These are phyloP conservation scores for Phrynocephalus forsythii DNA, from an alignment of 2,797 vertebrate species.

Conservation along the genomic window DNA sequence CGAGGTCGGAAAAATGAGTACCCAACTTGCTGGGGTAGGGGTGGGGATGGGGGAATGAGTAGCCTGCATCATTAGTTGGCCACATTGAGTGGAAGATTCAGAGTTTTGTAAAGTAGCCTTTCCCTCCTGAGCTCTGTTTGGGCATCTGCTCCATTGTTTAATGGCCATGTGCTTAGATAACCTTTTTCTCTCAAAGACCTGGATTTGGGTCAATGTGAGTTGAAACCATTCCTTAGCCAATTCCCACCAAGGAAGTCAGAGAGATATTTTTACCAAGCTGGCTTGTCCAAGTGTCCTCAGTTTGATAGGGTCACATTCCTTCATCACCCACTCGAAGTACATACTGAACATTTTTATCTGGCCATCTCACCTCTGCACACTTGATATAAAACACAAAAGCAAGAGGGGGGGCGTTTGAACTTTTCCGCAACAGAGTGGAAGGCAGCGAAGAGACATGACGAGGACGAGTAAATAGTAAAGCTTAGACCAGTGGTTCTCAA, in stretches of 20 bases:
- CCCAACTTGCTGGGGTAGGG: no score
- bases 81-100: no score
- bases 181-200: background rate
- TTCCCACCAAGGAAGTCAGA: slow-evolving; percentile 33
- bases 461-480: background rate
- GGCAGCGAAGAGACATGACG: background rate
- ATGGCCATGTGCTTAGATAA: no score
- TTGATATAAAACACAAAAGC: slow-evolving; percentile 25
- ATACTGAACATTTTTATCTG: slow-evolving; percentile 32
- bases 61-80: no score
- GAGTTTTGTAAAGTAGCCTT: no score
- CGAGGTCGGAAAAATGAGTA: no score
- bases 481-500: no score
- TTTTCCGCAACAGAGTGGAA: slow-evolving; percentile 17
- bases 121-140: no score
- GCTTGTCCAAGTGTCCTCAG: background rate
- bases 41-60: no score
- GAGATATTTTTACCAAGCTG: slow-evolving; percentile 40
- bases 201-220: background rate
- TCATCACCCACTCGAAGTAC: slow-evolving; percentile 37
- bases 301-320: slow-evolving; percentile 28
- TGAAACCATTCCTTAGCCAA: accelerated
- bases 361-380: background rate
- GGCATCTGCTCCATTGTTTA: no score
- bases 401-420: slow-evolving; percentile 32